A percentile compares a stretch with the other conserved stretches of the same genome.
Evolutionary conservation across 2,113 vertebrate genomes (phyloP).

Genomic region (Nerophis lumbriciformis): DNA sequence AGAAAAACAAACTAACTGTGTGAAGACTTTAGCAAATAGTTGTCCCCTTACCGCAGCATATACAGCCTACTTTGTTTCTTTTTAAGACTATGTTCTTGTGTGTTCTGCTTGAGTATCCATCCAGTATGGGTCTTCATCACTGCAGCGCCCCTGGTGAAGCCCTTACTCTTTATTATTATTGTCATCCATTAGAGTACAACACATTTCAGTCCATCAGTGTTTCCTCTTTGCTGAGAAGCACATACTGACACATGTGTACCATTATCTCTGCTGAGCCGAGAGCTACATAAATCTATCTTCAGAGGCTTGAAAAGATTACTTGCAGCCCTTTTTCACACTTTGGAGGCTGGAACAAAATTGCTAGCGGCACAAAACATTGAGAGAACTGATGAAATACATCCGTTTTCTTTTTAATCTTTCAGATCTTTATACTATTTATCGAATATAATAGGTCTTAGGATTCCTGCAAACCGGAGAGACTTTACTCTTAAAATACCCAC

Average conservation of each 20-base stretch:
- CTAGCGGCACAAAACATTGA: background rate
- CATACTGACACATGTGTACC: slow-evolving; percentile 23
- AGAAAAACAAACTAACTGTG: no score
- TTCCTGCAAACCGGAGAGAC: background rate
- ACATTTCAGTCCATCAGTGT: slow-evolving; percentile 22
- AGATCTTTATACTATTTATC: background rate
- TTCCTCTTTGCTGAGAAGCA: slow-evolving; percentile 7
- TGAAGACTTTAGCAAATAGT: no score
- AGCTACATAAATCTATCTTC: slow-evolving; percentile 31
- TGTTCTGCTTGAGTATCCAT: slow-evolving; percentile 41
- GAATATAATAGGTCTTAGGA: no score
- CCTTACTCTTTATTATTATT: slow-evolving; percentile 23
- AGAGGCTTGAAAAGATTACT: slow-evolving; percentile 27
- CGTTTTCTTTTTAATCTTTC: background rate
- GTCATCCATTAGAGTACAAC: slow-evolving; percentile 29
- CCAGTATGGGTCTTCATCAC: slow-evolving; percentile 19
- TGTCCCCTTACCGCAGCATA: no score
- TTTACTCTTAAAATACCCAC: background rate
- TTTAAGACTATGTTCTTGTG: slow-evolving; percentile 11
- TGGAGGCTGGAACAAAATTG: background rate
- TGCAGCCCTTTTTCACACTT: background rate
- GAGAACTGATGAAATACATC: background rate
- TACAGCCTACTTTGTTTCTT: slow-evolving; percentile 21
- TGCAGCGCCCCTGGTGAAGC: slow-evolving; percentile 6
- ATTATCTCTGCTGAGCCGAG: slow-evolving; percentile 23